These are phyloP conservation scores for Scolopax rusticola DNA, from an alignment of 2,797 vertebrate species.

Conservation along the genomic window DNA sequence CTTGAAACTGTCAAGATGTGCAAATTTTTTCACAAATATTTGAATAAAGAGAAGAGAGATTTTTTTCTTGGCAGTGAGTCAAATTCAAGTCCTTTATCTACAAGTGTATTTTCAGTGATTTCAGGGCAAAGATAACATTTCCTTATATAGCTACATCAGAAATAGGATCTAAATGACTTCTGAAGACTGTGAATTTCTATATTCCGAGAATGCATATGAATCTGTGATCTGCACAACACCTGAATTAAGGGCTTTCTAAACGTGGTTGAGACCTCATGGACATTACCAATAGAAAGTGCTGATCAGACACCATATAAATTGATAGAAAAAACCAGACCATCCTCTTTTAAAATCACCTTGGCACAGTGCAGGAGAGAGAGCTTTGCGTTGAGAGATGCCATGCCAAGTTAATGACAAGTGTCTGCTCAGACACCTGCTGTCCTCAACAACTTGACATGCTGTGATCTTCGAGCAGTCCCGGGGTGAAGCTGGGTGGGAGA, in stretches of 20 bases:
- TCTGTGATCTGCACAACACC: not conserved
- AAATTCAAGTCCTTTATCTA: not conserved
- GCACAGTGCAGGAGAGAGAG: rapidly evolving
- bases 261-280: not conserved
- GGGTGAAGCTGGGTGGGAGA: not conserved
- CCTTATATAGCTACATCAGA: not conserved
- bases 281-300: not conserved
- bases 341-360: not conserved
- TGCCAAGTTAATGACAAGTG: not conserved
- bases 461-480: not conserved
- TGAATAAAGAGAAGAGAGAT: not conserved
- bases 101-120: not conserved
- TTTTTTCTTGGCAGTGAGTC: not conserved
- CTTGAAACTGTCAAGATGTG: not conserved
- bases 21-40: not conserved
- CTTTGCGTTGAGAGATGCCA: not conserved
- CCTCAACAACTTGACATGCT: not conserved
- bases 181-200: not conserved
- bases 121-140: constrained; percentile 7
- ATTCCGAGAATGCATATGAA: not conserved
- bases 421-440: not conserved
- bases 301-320: not conserved
- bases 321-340: not conserved
- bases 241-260: not conserved
- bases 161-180: not conserved